Conservation (phyloP, 2,888 invertebrate species). For the Anodontia alba region DNA sequence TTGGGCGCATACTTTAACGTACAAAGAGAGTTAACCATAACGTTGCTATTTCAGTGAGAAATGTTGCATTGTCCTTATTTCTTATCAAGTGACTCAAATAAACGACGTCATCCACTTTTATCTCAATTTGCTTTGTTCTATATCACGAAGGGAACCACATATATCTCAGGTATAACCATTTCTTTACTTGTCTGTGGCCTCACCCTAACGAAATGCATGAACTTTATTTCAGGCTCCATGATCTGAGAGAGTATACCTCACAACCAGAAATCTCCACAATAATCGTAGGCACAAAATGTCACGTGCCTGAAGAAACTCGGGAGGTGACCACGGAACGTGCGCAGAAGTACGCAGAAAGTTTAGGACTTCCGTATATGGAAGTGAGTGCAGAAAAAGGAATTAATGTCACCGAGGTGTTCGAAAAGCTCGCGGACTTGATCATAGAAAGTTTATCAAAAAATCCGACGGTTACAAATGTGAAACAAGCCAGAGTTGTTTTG, state of each 20-base stretch:
- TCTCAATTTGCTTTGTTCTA: no score
- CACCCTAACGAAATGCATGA: no score
- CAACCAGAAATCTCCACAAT: slow-evolving; percentile 66
- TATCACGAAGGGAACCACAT: no score
- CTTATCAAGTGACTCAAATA: no score
- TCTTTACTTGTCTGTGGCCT: no score
- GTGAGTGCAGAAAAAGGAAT: slow-evolving; percentile 64
- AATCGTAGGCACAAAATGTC: slow-evolving; percentile 71
- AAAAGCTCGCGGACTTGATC: slow-evolving; percentile 67
- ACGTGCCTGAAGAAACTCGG: slow-evolving; percentile 56
- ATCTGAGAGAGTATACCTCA: slow-evolving; percentile 66
- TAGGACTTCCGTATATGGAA: slow-evolving; percentile 73
- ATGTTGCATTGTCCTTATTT: no score
- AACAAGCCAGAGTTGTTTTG: not conserved
- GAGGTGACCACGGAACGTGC: slow-evolving; percentile 68
- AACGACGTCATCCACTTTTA: no score
- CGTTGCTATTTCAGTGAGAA: no score
- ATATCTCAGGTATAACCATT: no score
- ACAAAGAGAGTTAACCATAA: no score
- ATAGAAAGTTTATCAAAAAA: slow-evolving; percentile 52
- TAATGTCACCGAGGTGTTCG: slow-evolving; percentile 68
- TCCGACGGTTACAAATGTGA: slow-evolving; percentile 14
- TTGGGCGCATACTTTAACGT: no score
- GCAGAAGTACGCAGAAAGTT: slow-evolving; percentile 66
- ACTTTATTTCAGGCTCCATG: slow-evolving; percentile 55